phyloP scores from a whole-genome alignment of 2,797 vertebrate species.

The Prionace glauca region DNA sequence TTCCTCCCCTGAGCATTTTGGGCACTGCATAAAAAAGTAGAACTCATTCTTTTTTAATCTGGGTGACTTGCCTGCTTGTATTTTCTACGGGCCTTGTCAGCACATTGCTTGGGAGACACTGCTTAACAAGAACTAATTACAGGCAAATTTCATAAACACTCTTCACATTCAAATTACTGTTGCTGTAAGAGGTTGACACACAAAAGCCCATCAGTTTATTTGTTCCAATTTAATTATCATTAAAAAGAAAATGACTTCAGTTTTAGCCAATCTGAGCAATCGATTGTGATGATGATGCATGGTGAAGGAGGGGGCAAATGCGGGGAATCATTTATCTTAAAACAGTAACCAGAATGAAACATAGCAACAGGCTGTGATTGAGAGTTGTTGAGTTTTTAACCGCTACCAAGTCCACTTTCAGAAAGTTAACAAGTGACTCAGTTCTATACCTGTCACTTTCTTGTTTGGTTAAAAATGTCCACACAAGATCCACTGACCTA shows the following conservation, averaged over 20 bases:
- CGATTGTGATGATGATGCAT: too few relatives aligned
- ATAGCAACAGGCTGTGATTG: not conserved
- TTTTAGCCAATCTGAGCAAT: not conserved
- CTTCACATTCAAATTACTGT: not conserved
- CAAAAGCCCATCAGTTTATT: not conserved
- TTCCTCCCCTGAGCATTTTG: not conserved
- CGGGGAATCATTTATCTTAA: not conserved
- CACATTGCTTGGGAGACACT: not conserved
- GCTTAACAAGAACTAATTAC: constrained; percentile 32
- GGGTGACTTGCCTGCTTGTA: not conserved
- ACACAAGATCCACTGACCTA: not conserved
- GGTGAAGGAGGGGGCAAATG: not conserved
- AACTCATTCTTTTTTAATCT: not conserved
- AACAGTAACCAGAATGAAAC: not conserved
- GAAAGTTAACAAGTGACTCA: not conserved
- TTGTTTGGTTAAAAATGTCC: not conserved
- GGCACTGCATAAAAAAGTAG: not conserved
- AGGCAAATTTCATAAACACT: not conserved
- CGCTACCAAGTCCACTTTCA: not conserved
- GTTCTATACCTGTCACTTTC: too few relatives aligned
- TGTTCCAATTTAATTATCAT: not conserved
- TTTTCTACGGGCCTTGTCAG: not conserved
- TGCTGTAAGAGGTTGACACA: not conserved
- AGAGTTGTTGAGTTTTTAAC: not conserved
- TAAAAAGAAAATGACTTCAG: not conserved